Conservation (phyloP, 2,797 vertebrate genomes). For the Kryptolebias ocellatus region DNA sequence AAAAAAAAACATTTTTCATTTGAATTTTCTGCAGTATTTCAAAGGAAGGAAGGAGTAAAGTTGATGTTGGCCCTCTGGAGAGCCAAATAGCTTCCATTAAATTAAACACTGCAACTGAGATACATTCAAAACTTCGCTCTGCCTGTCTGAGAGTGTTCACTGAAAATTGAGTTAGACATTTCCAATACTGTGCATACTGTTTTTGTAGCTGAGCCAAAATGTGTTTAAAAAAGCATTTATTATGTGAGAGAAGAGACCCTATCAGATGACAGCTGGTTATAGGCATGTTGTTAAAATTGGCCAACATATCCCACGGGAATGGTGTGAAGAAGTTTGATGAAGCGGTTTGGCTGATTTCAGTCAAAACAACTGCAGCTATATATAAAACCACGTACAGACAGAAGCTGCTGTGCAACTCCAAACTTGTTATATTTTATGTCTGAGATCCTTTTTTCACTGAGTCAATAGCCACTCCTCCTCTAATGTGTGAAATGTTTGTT, state of each 20-base stretch:
- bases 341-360: constrained; percentile 25
- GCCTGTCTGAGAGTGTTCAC: constrained; percentile 78
- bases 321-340: constrained; percentile 40
- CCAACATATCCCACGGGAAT: constrained; percentile 23
- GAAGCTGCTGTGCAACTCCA: constrained; percentile 28
- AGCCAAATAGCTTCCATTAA: constrained; percentile 89
- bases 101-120: constrained; percentile 79
- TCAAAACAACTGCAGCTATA: constrained; percentile 37
- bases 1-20: constrained; percentile 79
- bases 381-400: constrained; percentile 34
- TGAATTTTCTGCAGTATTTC: constrained; percentile 74
- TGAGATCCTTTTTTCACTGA: constrained; percentile 11
- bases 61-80: constrained; percentile 87
- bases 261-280: constrained; percentile 60
- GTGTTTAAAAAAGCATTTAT: constrained; percentile 64
- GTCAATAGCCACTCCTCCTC: neutral
- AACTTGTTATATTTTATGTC: constrained; percentile 22
- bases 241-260: constrained; percentile 60
- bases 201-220: constrained; percentile 67
- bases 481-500: constrained; percentile 5
- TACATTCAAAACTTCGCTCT: constrained; percentile 64
- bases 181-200: constrained; percentile 83
- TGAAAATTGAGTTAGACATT: constrained; percentile 82
- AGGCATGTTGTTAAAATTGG: constrained; percentile 47
- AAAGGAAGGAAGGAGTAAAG: constrained; percentile 85